A percentile compares a stretch with the other conserved stretches of the same genome.
Conservation (phyloP, 2,888 invertebrate species). For the Drosophila nigricruria region DNA sequence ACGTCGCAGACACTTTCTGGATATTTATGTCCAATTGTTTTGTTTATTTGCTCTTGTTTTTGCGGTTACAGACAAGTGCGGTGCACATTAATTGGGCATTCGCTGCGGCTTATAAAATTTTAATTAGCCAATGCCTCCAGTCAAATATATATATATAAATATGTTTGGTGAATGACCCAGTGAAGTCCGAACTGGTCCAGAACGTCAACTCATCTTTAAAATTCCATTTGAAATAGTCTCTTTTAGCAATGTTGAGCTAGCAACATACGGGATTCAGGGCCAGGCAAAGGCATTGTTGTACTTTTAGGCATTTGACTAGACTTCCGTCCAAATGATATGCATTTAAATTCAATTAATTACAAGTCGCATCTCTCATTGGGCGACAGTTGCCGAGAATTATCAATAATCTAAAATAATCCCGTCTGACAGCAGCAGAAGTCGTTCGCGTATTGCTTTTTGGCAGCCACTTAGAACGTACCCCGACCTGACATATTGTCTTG, state of each 20-base stretch:
- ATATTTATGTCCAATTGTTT: conserved; percentile 38
- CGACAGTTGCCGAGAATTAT: conserved; percentile 73
- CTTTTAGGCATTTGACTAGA: conserved; percentile 21
- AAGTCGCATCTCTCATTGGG: conserved; percentile 57
- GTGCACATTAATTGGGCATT: conserved; percentile 61
- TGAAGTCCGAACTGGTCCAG: conserved; percentile 8
- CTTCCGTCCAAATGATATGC: conserved; percentile 61
- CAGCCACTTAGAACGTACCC: conserved; percentile 48
- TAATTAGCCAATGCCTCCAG: conserved; percentile 40
- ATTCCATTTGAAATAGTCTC: neutral
- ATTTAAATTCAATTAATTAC: conserved; percentile 76
- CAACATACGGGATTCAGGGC: too few species aligned
- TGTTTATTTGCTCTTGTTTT: conserved; percentile 42
- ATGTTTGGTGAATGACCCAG: conserved; percentile 1
- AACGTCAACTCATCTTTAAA: neutral
- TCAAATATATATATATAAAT: neutral
- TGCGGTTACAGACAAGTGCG: conserved; percentile 52
- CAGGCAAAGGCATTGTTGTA: conserved; percentile 3
- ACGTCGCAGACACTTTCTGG: conserved; percentile 54
- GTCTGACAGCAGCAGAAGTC: conserved; percentile 57
- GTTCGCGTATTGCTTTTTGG: conserved; percentile 53
- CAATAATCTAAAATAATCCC: conserved; percentile 73
- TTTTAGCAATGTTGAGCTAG: too few species aligned
- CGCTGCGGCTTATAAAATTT: conserved; percentile 49
- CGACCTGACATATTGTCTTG: conserved; percentile 19